A percentile compares a stretch with the other conserved stretches of the same genome.
These are phyloP conservation scores for Typhlomys cinereus DNA, from an alignment of 2,113 vertebrate species.

Conservation along the genomic window DNA sequence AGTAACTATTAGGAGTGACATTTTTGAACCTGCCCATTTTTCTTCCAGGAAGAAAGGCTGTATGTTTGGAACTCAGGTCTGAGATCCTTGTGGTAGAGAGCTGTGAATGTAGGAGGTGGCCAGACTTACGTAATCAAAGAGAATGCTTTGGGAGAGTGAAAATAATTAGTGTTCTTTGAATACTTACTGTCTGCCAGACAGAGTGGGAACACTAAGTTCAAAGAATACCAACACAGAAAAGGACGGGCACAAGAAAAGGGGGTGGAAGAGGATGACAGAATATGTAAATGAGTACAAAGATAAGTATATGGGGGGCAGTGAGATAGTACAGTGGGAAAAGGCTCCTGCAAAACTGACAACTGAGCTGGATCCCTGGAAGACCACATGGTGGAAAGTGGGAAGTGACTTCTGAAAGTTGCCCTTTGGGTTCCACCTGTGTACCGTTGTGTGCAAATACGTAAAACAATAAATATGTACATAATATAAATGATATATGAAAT, in stretches of 20 bases:
- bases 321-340: no score
- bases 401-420: no score
- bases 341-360: no score
- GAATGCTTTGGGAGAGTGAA: not conserved
- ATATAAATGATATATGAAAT: no score
- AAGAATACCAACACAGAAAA: not conserved
- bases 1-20: not conserved
- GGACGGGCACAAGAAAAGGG: not conserved
- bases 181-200: not conserved
- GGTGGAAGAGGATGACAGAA: not conserved
- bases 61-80: not conserved
- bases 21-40: no score
- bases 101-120: not conserved
- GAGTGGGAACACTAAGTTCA: not conserved
- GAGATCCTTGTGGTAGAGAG: not conserved
- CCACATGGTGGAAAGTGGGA: no score
- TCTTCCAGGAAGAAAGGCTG: not conserved
- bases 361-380: no score
- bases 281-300: no score
- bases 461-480: no score
- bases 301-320: no score
- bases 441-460: no score
- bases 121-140: not conserved
- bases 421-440: no score
- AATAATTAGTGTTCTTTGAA: not conserved